Evolutionary conservation across 2,113 vertebrate species (phyloP), one percentile per base, ranked within the genome.

Genomic region (Jaculus jaculus): DNA sequence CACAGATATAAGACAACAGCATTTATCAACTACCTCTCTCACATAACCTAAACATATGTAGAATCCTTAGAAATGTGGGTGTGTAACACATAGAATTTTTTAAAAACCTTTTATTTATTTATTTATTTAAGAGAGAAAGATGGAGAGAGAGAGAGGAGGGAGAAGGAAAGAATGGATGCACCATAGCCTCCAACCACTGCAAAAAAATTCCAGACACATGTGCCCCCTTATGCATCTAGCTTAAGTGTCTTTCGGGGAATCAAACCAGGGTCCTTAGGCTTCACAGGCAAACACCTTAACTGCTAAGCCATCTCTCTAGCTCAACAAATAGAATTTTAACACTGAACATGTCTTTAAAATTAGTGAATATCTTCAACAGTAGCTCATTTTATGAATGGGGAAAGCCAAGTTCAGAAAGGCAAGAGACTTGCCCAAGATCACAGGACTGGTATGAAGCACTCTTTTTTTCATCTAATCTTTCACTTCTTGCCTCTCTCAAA

Each of bases 241-340:
- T n/a, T n/a, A n/a, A n/a, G n/a, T n/a, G n/a, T n/a, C n/a, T n/a
- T n/a, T n/a, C n/a, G n/a, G n/a, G n/a, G n/a, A n/a, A n/a, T n/a
- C n/a, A n/a, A n/a, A n/a, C n/a, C n/a, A n/a, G n/a, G n/a, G n/a
- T n/a, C n/a, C n/a, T n/a, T n/a, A n/a, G n/a, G n/a, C n/a, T n/a
- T n/a, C n/a, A n/a, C n/a, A n/a, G n/a, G n/a, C n/a, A n/a, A n/a
- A n/a, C n/a, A n/a, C n/a, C n/a, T n/a, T n/a, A n/a, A n/a, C n/a
- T n/a, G n/a, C n/a, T n/a, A n/a, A n/a, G n/a, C n/a, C n/a, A n/a
- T n/a, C n/a, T n/a, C n/a, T n/a, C n/a, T n/a, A n/a, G n/a, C n/a
- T n/a, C n/a, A n/a, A n/a, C n/a, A n/a, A n/a, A n/a, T n/a, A 84
- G 32, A 87, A 84, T 89, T 84, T 80, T 65, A 91, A 85, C 73